These are phyloP conservation scores for Staurois parvus DNA, from an alignment of 2,797 vertebrate species.

Conservation along the genomic window DNA sequence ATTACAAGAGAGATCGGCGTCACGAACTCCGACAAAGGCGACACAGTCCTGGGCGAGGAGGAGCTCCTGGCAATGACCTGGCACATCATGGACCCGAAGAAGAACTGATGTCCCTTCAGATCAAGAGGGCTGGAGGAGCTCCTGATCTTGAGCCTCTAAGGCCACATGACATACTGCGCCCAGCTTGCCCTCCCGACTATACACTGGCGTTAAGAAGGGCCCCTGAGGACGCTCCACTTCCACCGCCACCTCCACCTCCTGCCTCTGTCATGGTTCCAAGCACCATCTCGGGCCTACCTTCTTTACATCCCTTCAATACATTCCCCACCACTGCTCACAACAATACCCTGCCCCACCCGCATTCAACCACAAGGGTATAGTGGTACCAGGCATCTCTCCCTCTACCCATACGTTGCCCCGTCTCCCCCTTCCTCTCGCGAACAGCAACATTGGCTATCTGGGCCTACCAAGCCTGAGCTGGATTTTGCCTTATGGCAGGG, in stretches of 20 bases:
- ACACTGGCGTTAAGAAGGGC: constrained; percentile 89
- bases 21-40: constrained; percentile 88
- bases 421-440: constrained; percentile 48
- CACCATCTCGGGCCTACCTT: constrained; percentile 87
- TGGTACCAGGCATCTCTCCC: constrained; percentile 68
- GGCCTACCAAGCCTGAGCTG: constrained; percentile 60
- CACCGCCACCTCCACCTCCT: constrained; percentile 86
- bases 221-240: constrained; percentile 88
- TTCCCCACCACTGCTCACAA: constrained; percentile 89
- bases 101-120: constrained; percentile 92
- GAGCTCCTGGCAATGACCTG: constrained; percentile 83
- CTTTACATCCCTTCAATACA: constrained; percentile 91
- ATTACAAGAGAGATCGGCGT: constrained; percentile 92
- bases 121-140: constrained; percentile 88
- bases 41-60: constrained; percentile 85
- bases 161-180: constrained; percentile 85
- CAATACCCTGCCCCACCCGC: constrained; percentile 93
- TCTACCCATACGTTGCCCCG: constrained; percentile 35
- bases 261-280: constrained; percentile 93
- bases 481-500: constrained; percentile 58
- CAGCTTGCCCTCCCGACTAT: constrained; percentile 92
- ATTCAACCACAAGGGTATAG: constrained; percentile 96
- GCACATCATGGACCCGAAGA: constrained; percentile 87
- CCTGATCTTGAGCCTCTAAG: constrained; percentile 86
- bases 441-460: constrained; percentile 61